phyloP scores from a whole-genome alignment of 2,113 vertebrate genomes.

The Caranx melampygus region DNA sequence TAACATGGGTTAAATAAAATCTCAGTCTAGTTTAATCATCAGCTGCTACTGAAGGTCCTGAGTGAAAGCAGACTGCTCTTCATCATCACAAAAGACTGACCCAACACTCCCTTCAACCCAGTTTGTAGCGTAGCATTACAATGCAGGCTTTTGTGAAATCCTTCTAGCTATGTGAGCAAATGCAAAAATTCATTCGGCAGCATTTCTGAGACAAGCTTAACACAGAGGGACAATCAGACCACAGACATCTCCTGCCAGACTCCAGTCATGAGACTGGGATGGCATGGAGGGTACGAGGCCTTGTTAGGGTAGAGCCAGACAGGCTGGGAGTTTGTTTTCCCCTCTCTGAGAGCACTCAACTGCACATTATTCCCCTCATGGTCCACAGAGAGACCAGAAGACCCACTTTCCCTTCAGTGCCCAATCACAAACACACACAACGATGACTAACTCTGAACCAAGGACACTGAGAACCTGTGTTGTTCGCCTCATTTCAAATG shows the following conservation, averaged over 20 bases:
- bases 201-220: constrained; percentile 21
- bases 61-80: no score
- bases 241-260: constrained; percentile 23
- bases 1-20: no score
- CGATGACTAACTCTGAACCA: neutral
- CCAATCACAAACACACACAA: constrained; percentile 43
- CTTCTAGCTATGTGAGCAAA: neutral
- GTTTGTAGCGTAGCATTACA: neutral
- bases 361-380: constrained; percentile 49
- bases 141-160: neutral
- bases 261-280: constrained; percentile 21
- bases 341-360: constrained; percentile 46
- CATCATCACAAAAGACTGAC: no score
- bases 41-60: no score
- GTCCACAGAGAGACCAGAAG: constrained; percentile 55
- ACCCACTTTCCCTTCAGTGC: constrained; percentile 55
- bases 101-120: neutral
- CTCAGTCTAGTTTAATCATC: no score
- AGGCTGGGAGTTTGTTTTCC: constrained; percentile 38
- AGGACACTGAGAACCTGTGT: constrained; percentile 10
- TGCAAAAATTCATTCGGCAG: neutral
- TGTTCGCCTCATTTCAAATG: constrained; percentile 36
- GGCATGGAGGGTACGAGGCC: constrained; percentile 34
- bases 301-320: constrained; percentile 29
- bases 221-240: constrained; percentile 5